Evolutionary conservation across 2,113 vertebrate species (phyloP).

Genomic region (Marmota flaviventris): DNA sequence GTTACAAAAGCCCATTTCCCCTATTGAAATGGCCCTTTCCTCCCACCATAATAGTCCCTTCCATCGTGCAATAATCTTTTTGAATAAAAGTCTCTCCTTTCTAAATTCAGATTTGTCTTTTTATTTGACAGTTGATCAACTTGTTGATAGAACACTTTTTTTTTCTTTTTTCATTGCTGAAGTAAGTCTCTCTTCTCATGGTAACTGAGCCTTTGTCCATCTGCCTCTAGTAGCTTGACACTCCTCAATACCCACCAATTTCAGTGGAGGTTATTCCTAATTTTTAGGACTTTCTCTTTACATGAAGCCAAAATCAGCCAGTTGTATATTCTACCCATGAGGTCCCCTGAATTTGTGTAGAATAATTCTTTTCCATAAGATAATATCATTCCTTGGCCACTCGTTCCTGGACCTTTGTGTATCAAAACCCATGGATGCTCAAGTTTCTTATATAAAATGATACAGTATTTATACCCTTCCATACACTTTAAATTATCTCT

Average conservation of each 20-base stretch:
- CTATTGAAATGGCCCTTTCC: not conserved
- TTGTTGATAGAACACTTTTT: not conserved
- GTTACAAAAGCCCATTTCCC: not conserved
- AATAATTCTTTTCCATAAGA: not conserved
- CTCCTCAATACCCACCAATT: fast-evolving
- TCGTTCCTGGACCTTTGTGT: not conserved
- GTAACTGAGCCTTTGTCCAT: too few relatives aligned
- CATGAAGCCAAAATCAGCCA: not conserved
- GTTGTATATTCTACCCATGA: not conserved
- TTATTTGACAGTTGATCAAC: not conserved
- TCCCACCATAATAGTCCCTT: too few relatives aligned
- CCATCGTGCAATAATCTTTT: not conserved
- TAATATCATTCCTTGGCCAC: not conserved
- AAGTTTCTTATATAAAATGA: too few relatives aligned
- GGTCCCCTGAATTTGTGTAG: not conserved
- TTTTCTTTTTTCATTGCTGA: not conserved
- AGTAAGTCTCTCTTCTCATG: not conserved
- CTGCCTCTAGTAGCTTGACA: too few relatives aligned
- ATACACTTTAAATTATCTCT: too few relatives aligned
- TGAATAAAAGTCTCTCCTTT: not conserved
- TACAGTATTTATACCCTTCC: too few relatives aligned
- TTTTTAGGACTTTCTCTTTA: too few relatives aligned
- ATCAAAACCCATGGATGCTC: not conserved
- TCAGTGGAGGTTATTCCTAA: fast-evolving
- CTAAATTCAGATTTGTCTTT: not conserved